Conservation (phyloP, 2,113 vertebrate species). For the Epinephelus moara region DNA sequence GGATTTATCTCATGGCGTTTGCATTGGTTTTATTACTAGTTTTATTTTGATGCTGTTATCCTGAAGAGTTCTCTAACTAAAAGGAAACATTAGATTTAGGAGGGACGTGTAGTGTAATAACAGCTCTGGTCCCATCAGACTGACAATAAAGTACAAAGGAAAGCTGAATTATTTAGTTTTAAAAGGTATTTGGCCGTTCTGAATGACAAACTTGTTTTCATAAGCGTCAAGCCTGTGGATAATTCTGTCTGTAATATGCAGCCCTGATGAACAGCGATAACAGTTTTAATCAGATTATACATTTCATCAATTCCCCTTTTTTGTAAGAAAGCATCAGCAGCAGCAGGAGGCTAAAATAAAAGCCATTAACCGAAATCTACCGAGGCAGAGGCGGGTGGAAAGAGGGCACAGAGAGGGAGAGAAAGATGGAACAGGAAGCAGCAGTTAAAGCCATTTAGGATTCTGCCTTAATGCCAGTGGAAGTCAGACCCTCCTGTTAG, state of each 20-base stretch:
- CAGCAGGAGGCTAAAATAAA: background rate
- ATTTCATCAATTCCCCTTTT: background rate
- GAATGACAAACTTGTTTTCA: slow-evolving; percentile 8
- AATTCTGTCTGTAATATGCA: too few relatives aligned
- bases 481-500: slow-evolving; percentile 31
- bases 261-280: background rate
- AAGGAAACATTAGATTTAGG: background rate
- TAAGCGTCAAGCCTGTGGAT: background rate
- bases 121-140: background rate
- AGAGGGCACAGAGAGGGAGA: background rate
- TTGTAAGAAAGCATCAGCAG: background rate
- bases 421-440: background rate
- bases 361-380: background rate
- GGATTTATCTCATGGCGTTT: background rate
- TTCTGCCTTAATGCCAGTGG: slow-evolving; percentile 12
- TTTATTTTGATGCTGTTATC: background rate
- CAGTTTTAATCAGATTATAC: background rate
- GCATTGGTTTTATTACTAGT: background rate
- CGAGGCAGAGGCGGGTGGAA: background rate
- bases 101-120: background rate
- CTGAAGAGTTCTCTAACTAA: background rate
- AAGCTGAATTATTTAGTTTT: background rate
- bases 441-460: slow-evolving; percentile 16
- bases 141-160: background rate
- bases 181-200: background rate